Evolutionary conservation across 2,888 invertebrate genomes (phyloP).

Genomic region (Malachius bipustulatus): DNA sequence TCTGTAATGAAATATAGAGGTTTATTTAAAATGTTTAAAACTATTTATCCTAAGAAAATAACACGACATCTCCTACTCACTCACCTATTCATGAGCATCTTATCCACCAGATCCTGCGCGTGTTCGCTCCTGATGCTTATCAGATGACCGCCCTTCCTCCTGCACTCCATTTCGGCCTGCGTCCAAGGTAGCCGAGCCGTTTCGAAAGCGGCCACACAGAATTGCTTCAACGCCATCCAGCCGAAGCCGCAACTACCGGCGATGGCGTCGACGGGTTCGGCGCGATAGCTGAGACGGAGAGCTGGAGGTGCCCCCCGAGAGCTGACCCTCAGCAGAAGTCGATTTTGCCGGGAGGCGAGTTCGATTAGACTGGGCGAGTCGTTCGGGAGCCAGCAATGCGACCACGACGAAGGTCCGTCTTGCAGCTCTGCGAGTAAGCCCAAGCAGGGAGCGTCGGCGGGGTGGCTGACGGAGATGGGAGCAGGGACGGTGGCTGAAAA

Average conservation of each 20-base stretch:
- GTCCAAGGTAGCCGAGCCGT: slow-evolving; percentile 48
- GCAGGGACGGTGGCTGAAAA: too few species aligned
- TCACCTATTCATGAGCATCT: slow-evolving; percentile 53
- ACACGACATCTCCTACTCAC: too few species aligned
- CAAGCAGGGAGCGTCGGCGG: slow-evolving; percentile 37
- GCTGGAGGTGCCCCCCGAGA: too few species aligned
- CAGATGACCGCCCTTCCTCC: slow-evolving; percentile 52
- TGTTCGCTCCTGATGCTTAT: slow-evolving; percentile 52
- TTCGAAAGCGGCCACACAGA: slow-evolving; percentile 52
- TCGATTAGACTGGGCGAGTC: slow-evolving; percentile 47
- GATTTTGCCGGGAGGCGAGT: slow-evolving; percentile 47
- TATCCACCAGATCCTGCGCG: slow-evolving; percentile 52
- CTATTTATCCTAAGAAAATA: too few species aligned
- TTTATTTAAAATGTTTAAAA: too few species aligned
- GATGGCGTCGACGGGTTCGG: slow-evolving; percentile 48
- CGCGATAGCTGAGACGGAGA: slow-evolving; percentile 36
- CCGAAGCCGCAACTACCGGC: slow-evolving; percentile 58
- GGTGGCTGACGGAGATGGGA: too few species aligned
- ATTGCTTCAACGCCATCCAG: slow-evolving; percentile 55
- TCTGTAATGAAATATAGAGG: too few species aligned
- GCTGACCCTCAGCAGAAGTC: slow-evolving; percentile 39
- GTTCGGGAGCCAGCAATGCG: slow-evolving; percentile 47
- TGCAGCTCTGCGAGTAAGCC: slow-evolving; percentile 47
- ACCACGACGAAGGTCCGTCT: slow-evolving; percentile 47
- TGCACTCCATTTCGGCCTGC: slow-evolving; percentile 56